phyloP scores from a whole-genome alignment of 2,888 invertebrate species.

The Plebejus anna region DNA sequence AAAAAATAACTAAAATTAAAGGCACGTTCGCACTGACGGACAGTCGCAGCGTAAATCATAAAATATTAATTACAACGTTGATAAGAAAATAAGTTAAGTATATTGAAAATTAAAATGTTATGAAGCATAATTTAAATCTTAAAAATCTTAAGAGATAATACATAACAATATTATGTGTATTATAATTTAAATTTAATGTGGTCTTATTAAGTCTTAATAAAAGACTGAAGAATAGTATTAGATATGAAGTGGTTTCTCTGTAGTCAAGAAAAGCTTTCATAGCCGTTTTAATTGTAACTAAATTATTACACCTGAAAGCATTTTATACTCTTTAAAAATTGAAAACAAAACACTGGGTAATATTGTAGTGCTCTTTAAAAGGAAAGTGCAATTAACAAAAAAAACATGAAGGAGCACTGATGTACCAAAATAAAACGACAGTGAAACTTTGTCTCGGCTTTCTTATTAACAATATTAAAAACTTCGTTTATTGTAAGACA shows the following conservation, averaged over 20 bases:
- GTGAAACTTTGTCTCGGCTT: background rate
- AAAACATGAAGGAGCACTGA: no score
- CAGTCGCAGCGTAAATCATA: background rate
- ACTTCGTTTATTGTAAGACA: background rate
- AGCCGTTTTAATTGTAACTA: background rate
- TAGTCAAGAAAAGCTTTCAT: background rate
- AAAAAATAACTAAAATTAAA: background rate
- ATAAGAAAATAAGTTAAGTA: background rate
- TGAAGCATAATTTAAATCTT: background rate
- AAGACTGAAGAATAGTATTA: background rate
- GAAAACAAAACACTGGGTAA: slow-evolving; percentile 14
- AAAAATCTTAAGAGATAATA: background rate
- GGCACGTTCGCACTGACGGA: background rate
- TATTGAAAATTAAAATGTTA: background rate
- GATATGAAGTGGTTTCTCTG: background rate
- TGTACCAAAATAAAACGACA: background rate
- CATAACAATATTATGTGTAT: background rate
- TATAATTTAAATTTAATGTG: background rate
- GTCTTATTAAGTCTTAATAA: background rate
- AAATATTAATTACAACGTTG: background rate
- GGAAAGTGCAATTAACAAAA: background rate
- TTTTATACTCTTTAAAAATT: slow-evolving; percentile 4
- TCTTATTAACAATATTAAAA: background rate
- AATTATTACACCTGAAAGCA: background rate
- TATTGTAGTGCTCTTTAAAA: background rate